Evolutionary conservation across 2,797 vertebrate species (phyloP).

Genomic region (Otolemur crassicaudatus): DNA sequence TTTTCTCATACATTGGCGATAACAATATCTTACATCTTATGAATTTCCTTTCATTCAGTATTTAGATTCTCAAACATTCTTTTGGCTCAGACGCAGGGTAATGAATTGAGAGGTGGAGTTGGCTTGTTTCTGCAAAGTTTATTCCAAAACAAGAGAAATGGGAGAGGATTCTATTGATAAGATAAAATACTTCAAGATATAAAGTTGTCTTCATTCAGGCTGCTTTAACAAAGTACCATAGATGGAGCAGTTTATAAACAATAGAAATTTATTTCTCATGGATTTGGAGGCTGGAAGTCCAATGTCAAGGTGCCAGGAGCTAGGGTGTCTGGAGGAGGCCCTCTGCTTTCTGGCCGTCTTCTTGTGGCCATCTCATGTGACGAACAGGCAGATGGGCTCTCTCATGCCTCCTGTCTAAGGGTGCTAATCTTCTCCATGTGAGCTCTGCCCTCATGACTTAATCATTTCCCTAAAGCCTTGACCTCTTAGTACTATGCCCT

Average conservation of each 20-base stretch:
- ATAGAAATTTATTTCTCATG: not conserved
- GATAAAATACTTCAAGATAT: not conserved
- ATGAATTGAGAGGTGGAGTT: not conserved
- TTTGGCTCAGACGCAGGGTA: not conserved
- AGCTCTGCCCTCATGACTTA: not conserved
- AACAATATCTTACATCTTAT: not conserved
- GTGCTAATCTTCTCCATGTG: not conserved
- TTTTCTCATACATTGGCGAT: conserved; percentile 20
- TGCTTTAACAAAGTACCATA: not conserved
- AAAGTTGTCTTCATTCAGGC: not conserved
- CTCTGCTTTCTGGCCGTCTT: not conserved
- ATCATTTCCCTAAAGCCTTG: not conserved
- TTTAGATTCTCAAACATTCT: not conserved
- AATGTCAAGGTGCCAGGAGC: not conserved
- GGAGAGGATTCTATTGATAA: not conserved
- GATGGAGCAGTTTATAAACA: not conserved
- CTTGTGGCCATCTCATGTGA: not conserved
- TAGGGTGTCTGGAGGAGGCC: not conserved
- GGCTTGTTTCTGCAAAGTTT: not conserved
- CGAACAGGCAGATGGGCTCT: not conserved
- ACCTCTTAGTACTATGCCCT: not conserved
- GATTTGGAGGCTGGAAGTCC: not conserved
- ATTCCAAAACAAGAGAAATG: not conserved
- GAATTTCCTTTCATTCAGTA: not conserved
- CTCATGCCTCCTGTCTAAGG: not conserved